Evolutionary conservation across 1,140 invertebrate genomes (phyloP).

Genomic region (Papilio polyxenes): DNA sequence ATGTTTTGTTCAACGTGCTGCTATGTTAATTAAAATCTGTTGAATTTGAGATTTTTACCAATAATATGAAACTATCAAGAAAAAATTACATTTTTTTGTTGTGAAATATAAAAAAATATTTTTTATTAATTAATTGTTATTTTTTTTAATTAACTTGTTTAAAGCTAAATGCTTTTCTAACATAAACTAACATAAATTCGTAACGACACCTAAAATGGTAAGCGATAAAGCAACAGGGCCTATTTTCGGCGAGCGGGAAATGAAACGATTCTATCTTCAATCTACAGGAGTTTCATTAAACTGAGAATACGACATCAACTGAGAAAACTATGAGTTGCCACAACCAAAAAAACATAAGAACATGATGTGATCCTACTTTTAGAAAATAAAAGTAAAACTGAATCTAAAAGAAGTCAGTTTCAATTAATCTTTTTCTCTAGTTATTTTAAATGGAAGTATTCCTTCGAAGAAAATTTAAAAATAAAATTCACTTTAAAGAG

Average conservation of each 20-base stretch:
- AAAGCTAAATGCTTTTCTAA: background rate
- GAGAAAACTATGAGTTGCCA: too few species aligned
- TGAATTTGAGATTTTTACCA: too few species aligned
- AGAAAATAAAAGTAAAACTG: background rate
- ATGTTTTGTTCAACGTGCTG: too few species aligned
- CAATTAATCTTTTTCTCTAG: background rate
- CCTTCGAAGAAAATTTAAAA: slow-evolving; percentile 7
- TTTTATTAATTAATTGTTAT: too few species aligned
- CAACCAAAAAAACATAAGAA: too few species aligned
- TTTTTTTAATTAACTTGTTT: too few species aligned
- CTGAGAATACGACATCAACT: too few species aligned
- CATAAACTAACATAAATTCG: background rate
- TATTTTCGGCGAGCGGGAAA: background rate
- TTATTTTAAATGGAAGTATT: background rate
- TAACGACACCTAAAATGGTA: background rate
- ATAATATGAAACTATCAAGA: too few species aligned
- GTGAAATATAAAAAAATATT: too few species aligned
- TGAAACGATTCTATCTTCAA: background rate
- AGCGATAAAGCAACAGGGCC: background rate
- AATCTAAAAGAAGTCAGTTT: background rate
- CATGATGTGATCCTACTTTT: too few species aligned
- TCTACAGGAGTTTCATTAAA: background rate
- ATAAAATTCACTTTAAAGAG: slow-evolving; percentile 4
- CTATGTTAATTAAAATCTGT: too few species aligned
- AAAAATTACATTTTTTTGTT: too few species aligned